Base-by-base conservation (phyloP, 1,140 invertebrate species). In the Eumeta japonica region DNA sequence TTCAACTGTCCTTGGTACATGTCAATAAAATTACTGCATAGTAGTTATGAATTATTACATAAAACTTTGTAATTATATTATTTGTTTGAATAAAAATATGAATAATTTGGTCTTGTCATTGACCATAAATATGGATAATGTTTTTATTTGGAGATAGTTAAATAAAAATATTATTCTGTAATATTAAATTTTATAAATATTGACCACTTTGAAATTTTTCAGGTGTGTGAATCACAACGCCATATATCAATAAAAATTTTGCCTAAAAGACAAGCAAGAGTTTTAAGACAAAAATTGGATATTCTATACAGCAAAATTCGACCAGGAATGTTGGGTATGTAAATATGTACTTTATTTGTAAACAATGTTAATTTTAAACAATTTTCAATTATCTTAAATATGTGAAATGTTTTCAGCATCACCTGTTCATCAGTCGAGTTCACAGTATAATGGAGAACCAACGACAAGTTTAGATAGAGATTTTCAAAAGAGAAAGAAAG, bases 211-310 rank as follows among this genome's bases (percentile, higher is more conserved):
- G 5, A 7, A 24, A 32, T 5, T 41, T 67, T 58, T 28, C 41
- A 91, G 88, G 70, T 89, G 36, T 90, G 91, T 56, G 94, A 97
- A 58, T 87, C 92, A 39, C 94, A 94, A 59, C 83, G 84, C 46
- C 80, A 86, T 60, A 80, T 96, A 38, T 89, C 82, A 31, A 75
- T 82, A 0, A 96, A 96, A 76, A 55, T 96, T 13, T 73, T 97
- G 48, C 94, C 94, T 3, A 97, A 96, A 75, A 87, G 90, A 62
- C 83, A 94, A 30, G 84, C 87, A 1, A 83, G 91, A 41, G 78
- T 85, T 31, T 68, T 98, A 10, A 82, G 85, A 46, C 83, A 85
- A 27, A 76, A 67, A 0, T 39, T 77, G 5, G 75, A 77, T 27
- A 43, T 52, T 11, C 45, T 77, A 15, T 68, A 65, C 35, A 55